Percentiles rank a stretch among this genome's conserved stretches.
phyloP scores from a whole-genome alignment of 2,888 invertebrate genomes.

The Erebia aethiops region DNA sequence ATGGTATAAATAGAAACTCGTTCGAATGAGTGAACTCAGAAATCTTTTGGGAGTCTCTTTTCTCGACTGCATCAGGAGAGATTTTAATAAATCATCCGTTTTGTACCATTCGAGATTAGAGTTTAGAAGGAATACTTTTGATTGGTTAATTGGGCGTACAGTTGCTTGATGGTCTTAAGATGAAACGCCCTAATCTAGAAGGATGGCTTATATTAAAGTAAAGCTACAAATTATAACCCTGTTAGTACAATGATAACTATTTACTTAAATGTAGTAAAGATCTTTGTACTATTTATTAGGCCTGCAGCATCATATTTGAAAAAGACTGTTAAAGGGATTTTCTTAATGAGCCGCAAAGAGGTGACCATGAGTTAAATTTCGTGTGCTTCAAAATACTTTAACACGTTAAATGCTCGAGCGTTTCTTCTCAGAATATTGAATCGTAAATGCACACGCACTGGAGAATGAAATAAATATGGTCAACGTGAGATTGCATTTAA shows the following conservation, averaged over 20 bases:
- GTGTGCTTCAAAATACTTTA: neutral
- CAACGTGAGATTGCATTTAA: slow-evolving; percentile 20
- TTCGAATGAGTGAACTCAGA: neutral
- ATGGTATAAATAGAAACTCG: neutral
- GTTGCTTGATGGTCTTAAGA: too few relatives aligned
- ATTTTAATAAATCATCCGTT: neutral
- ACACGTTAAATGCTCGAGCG: slow-evolving; percentile 5
- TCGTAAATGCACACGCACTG: slow-evolving; percentile 16
- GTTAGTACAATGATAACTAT: neutral
- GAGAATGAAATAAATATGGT: slow-evolving; percentile 18
- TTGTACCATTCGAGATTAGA: neutral
- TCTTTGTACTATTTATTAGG: too few relatives aligned
- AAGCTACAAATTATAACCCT: too few relatives aligned
- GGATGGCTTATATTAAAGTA: too few relatives aligned
- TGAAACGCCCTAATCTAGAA: too few relatives aligned
- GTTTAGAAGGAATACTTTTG: neutral
- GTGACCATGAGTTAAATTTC: neutral
- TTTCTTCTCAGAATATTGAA: slow-evolving; percentile 5
- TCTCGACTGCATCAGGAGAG: neutral
- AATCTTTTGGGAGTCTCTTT: neutral
- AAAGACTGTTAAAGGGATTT: neutral
- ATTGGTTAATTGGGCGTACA: neutral
- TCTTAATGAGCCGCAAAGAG: neutral
- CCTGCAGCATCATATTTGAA: too few relatives aligned
- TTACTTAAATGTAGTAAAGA: neutral